These are phyloP conservation scores for Chelonia mydas DNA, from an alignment of 2,797 vertebrate species.

Conservation along the genomic window DNA sequence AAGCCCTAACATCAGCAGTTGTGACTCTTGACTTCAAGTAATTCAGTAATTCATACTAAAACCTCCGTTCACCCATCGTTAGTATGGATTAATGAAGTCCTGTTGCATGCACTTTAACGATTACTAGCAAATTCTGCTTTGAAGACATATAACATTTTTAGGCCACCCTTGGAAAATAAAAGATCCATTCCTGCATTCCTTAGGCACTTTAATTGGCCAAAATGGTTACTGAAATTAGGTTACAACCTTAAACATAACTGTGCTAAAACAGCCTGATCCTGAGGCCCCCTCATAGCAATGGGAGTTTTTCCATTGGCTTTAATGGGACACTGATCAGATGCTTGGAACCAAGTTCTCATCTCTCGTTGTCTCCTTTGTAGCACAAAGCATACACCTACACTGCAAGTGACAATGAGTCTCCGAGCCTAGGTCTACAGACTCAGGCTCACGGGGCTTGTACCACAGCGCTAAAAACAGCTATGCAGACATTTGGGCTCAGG, in stretches of 20 bases:
- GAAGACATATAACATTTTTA: not conserved
- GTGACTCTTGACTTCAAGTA: not conserved
- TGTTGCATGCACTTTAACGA: not conserved
- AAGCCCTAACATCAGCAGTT: not conserved
- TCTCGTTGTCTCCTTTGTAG: not conserved
- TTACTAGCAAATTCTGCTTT: accelerated
- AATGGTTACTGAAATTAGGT: not conserved
- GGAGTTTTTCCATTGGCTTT: not conserved
- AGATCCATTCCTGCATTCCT: not conserved
- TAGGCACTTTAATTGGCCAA: not conserved
- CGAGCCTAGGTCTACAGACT: not conserved
- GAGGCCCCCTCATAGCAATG: not conserved
- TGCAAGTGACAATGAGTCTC: not conserved
- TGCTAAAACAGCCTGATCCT: not conserved
- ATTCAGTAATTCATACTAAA: not conserved
- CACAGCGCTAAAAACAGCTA: not conserved
- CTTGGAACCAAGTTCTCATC: not conserved
- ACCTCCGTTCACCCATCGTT: not conserved
- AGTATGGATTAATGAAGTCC: not conserved
- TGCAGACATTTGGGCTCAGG: not conserved
- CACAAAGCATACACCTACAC: not conserved
- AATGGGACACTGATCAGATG: accelerated
- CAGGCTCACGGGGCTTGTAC: not conserved
- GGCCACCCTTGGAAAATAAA: not conserved
- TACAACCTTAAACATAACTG: not conserved